phyloP scores from a whole-genome alignment of 2,888 invertebrate species.

The Ectemnius continuus region DNA sequence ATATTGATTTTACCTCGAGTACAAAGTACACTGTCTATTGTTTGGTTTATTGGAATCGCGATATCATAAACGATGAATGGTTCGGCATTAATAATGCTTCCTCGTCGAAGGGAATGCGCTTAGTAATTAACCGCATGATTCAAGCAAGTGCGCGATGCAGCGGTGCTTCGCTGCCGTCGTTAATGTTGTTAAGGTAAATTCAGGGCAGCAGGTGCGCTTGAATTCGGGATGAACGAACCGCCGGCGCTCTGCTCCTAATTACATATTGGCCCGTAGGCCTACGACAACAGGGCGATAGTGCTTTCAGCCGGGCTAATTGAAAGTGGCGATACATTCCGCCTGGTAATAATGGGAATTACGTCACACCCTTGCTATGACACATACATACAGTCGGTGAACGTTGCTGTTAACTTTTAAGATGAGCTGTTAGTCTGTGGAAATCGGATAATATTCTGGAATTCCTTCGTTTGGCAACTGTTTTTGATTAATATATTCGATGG shows the following conservation, averaged over 20 bases:
- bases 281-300: slow-evolving; percentile 27
- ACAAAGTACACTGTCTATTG: too few relatives aligned
- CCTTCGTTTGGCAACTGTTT: too few relatives aligned
- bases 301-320: slow-evolving; percentile 39
- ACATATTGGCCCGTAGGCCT: slow-evolving; percentile 8
- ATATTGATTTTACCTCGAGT: too few relatives aligned
- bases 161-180: not conserved
- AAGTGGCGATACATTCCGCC: slow-evolving; percentile 37
- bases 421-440: too few relatives aligned
- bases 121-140: slow-evolving; percentile 1
- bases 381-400: too few relatives aligned
- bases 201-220: not conserved
- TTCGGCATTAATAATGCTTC: not conserved
- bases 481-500: too few relatives aligned
- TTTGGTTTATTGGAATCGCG: too few relatives aligned
- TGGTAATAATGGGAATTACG: slow-evolving; percentile 42
- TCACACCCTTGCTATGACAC: too few relatives aligned
- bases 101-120: not conserved
- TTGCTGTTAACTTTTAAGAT: too few relatives aligned
- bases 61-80: too few relatives aligned
- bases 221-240: not conserved
- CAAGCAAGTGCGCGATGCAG: not conserved
- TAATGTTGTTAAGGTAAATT: slow-evolving; percentile 2
- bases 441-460: too few relatives aligned
- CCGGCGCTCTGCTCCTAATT: not conserved